Conservation (phyloP, 1,140 invertebrate genomes). For the Apis cerana region DNA sequence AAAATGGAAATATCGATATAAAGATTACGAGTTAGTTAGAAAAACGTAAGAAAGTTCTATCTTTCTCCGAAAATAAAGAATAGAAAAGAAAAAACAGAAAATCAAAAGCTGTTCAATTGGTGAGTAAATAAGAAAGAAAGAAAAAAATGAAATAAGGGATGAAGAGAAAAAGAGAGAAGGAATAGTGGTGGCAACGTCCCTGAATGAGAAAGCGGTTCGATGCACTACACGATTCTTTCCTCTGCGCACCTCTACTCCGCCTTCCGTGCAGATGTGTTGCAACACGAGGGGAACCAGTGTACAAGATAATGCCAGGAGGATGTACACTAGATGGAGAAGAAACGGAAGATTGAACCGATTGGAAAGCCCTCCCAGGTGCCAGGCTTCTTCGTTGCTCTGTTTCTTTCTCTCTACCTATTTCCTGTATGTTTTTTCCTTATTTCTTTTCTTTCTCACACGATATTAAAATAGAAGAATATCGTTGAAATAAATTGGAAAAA, state of each 20-base stretch:
- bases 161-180: neutral
- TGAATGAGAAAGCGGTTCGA: constrained; percentile 63
- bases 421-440: neutral
- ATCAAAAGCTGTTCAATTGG: neutral
- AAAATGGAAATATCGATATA: neutral
- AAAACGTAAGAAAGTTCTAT: neutral
- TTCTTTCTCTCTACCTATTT: neutral
- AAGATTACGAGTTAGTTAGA: neutral
- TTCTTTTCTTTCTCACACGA: neutral
- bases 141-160: neutral
- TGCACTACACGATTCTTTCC: constrained; percentile 49
- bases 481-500: too few relatives aligned
- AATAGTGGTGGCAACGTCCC: constrained; percentile 37
- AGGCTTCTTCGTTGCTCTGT: constrained; percentile 47
- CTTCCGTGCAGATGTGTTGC: constrained; percentile 34
- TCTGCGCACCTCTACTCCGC: too few relatives aligned
- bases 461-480: neutral
- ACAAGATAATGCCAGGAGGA: constrained; percentile 54
- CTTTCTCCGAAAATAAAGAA: neutral
- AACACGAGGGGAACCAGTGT: constrained; percentile 47
- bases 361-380: constrained; percentile 63
- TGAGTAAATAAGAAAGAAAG: neutral
- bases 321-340: constrained; percentile 38
- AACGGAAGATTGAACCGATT: constrained; percentile 42
- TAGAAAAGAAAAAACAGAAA: neutral